Base-by-base conservation (phyloP, 2,113 vertebrate species). In the Empidonax traillii region DNA sequence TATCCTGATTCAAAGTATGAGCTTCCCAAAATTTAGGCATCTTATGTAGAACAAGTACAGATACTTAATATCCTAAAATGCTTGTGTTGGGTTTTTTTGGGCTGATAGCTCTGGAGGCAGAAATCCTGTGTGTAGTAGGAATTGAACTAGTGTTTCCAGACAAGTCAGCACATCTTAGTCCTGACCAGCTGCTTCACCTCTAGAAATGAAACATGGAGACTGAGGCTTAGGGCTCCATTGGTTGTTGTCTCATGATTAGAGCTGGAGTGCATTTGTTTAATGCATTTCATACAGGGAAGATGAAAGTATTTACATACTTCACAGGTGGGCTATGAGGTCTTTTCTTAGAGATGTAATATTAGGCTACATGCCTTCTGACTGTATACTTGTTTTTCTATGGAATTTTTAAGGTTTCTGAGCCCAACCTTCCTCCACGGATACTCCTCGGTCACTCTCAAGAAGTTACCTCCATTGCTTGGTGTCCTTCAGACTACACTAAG, bases 401-500 rank as follows among this genome's bases (percentile, higher is more conserved):
- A 58, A 75, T 94, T 69, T 91, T 93, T 65, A 78, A 99, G 99
- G 98, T 99, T 56, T 98, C 98, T 59, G 97, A 98, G 59, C 98
- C 99, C 44, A 96, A 95, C 56, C 93, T 93, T 85, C 97, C 98
- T 94, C 99, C 99, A 31, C 76, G 98, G 87, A 97, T 98, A 37
- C 98, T 99, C 31, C 97, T 98, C 82, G 99, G 99, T 73, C 99
- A 99, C 63, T 98, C 97, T 72, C 98, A 99, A 97, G 99, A 99
- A 95, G 99, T 99, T 82, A 99, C 99, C 0, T 99, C 99, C 61
- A 98, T 99, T 76, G 98, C 98, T 35, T 99, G 99, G 99, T 99
- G 99, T 94, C 99, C 99, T 8, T 98, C 99, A 39, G 99, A 99
- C 95, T 99, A 99, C 85, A 98, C 99, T 9, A 99, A 99, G 99